Evolutionary conservation across 2,113 vertebrate genomes (phyloP).

Genomic region (Bubo blakistoni): DNA sequence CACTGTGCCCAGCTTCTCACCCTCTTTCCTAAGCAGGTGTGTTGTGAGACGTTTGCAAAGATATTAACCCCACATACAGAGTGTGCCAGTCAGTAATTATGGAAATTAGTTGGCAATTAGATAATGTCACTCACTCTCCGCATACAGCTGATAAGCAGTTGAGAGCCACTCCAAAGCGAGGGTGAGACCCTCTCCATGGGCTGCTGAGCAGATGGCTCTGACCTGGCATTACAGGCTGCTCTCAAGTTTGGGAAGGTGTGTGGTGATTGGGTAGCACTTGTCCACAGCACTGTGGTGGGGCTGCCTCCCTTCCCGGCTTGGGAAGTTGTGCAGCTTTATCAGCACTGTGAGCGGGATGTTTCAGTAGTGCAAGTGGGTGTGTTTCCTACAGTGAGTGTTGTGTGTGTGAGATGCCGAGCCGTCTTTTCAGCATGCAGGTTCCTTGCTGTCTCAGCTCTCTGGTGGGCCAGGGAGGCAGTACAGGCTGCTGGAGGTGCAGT

Average conservation of each 20-base stretch:
- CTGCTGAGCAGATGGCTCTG: constrained; percentile 14
- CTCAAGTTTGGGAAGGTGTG: not conserved
- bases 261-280: not conserved
- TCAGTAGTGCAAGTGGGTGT: not conserved
- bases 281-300: accelerated
- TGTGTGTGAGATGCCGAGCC: accelerated
- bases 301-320: not conserved
- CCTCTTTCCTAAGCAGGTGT: constrained; percentile 30
- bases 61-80: constrained; percentile 61
- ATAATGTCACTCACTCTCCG: constrained; percentile 68
- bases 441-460: not conserved
- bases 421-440: not conserved
- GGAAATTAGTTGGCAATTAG: constrained; percentile 76
- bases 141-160: constrained; percentile 56
- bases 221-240: not conserved
- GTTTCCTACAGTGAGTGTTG: not conserved
- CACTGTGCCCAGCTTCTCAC: not conserved
- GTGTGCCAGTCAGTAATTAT: constrained; percentile 69
- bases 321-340: not conserved
- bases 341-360: not conserved
- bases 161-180: constrained; percentile 11
- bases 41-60: constrained; percentile 52
- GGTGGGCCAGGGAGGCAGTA: not conserved
- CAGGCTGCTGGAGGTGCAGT: not conserved
- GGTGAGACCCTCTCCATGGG: not conserved